Evolutionary conservation across 2,797 vertebrate species (phyloP), one percentile per base, ranked within the genome.

Genomic region (Semaprochilodus insignis): DNA sequence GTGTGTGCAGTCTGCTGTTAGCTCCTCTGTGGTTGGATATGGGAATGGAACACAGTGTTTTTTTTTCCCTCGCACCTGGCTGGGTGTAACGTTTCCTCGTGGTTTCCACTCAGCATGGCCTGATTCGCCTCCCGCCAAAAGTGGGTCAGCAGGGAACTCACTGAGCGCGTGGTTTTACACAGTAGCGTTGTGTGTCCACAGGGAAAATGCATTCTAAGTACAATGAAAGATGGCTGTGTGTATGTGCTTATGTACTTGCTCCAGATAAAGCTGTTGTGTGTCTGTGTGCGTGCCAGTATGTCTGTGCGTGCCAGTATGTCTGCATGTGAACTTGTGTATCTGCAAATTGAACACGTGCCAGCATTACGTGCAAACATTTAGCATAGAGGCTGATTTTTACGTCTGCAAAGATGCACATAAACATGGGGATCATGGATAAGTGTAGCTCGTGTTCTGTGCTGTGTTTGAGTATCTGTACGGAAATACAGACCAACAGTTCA

Each of bases 121-220:
- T 82, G 15, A 70, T 62, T 14, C 36, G 11, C 25, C 13, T 51
- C 40, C 48, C 13, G 40, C 23, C n/a, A 17, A 76, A 76, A 69
- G 73, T 81, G 57, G 73, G 73, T 81, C 74, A 82, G 65, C 65
- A 55, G 57, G 23, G 23, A 31, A 16, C 44, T 51, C 13, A 1
- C 60, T 31, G 23, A 63, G 23, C 25, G 0, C 60, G 23, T 19
- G 40, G 11, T 14, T 70, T 14, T 70, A 23, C n/a, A 15, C 10
- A 10, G 40, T 7, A 51, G 44, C 23, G 34, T 48, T 25, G 44
- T 23, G 40, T 71, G 40, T 71, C n/a, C 15, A n/a, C 23, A 57
- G 54, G 36, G 27, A 16, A 36, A 55, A 52, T 78, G 62, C 6
- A 36, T 88, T 77, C 81, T 73, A 85, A 82, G 1, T 0, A 14